A percentile compares a stretch with the other conserved stretches of the same genome.
Evolutionary conservation across 2,113 vertebrate genomes (phyloP).

Genomic region (Corynorhinus townsendii): DNA sequence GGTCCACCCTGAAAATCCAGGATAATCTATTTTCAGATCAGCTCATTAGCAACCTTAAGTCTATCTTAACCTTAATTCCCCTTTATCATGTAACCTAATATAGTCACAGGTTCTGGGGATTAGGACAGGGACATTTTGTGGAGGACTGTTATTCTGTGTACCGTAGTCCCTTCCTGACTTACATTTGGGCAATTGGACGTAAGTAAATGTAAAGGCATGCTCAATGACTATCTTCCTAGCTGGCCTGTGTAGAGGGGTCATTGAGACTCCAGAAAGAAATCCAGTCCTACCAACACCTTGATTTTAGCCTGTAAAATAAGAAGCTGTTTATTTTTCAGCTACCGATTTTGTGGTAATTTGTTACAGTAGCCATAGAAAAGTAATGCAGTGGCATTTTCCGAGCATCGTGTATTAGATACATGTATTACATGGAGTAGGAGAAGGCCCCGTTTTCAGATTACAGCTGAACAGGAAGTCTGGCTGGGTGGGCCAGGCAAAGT

Average conservation of each 20-base stretch:
- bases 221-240: neutral
- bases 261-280: neutral
- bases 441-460: constrained; percentile 1
- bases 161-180: neutral
- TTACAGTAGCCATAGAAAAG: neutral
- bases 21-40: constrained; percentile 23
- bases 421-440: neutral
- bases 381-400: neutral
- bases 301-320: neutral
- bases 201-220: neutral
- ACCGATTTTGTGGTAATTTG: neutral
- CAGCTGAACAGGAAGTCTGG: neutral
- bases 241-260: neutral
- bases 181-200: neutral
- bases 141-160: neutral
- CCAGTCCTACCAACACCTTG: neutral
- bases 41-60: neutral
- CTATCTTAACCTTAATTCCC: neutral
- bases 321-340: neutral
- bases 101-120: neutral
- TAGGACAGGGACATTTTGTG: neutral
- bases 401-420: neutral
- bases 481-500: neutral
- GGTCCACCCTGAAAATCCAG: neutral
- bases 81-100: neutral